Evolutionary conservation across 2,113 vertebrate genomes (phyloP).

Genomic region (Hippocampus mohnikei): DNA sequence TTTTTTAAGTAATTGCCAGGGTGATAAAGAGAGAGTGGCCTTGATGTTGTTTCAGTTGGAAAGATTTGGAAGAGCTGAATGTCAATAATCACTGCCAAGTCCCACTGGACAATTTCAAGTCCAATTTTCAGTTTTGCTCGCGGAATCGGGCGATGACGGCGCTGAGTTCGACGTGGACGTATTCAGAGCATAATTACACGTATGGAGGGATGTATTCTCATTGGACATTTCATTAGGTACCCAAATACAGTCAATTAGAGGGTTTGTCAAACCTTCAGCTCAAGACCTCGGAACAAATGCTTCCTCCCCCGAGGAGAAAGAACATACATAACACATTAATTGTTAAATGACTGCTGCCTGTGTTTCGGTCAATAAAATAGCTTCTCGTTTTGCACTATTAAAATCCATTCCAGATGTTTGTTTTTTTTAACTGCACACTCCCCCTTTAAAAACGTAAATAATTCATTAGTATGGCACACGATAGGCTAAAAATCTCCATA

Average conservation of each 20-base stretch:
- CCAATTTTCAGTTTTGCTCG: constrained; percentile 49
- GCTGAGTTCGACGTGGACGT: neutral
- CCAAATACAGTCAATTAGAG: neutral
- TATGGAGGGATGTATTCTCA: constrained; percentile 12
- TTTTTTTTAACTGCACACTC: too few relatives aligned
- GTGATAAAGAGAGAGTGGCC: constrained; percentile 23
- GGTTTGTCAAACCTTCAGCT: neutral
- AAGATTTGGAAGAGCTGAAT: constrained; percentile 36
- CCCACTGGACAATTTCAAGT: constrained; percentile 49
- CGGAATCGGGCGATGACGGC: constrained; percentile 3
- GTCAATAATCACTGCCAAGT: constrained; percentile 49
- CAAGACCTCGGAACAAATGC: neutral
- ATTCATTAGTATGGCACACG: too few relatives aligned
- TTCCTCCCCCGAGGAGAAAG: neutral
- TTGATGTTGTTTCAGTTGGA: constrained; percentile 14
- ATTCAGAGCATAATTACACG: constrained; percentile 34
- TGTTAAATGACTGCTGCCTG: neutral
- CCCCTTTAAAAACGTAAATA: too few relatives aligned
- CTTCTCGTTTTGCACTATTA: neutral
- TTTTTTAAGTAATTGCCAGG: neutral
- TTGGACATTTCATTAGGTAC: neutral
- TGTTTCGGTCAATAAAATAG: neutral
- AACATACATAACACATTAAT: neutral
- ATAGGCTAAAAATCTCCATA: too few relatives aligned
- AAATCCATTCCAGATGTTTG: neutral